Base-by-base conservation (phyloP, 2,797 vertebrate species). In the Harpagifer antarcticus region DNA sequence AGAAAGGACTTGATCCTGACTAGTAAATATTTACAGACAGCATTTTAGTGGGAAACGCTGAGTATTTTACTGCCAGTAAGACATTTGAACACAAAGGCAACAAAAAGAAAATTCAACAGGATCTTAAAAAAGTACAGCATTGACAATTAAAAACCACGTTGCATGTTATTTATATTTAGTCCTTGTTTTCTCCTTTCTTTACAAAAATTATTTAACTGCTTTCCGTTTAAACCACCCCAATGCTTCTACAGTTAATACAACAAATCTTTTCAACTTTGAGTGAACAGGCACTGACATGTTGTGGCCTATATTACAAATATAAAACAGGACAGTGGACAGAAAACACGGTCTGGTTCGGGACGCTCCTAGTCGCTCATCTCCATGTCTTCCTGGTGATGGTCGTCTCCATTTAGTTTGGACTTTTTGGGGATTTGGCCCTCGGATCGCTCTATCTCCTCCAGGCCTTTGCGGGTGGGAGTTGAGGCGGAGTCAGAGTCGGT, bases 381-480 rank as follows among this genome's bases (percentile, higher is more conserved):
- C 98, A 99, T 98, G 92, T 99, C 98, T 87, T 98, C 98, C 70
- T 98, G 97, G 8, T 98, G 97, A 85, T 97, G 97, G 79, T 99
- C 97, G 0, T 99, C 97, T 44, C 97, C 98, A 0, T 98, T 98
- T 10, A 97, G 95, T 87, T 98, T 98, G 87, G 97, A 97, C 63
- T 97, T 97, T 80, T 96, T 94, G 8, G 88, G 84, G 0, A 84
- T 49, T 5, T 95, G 96, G 6, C 91, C 93, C 0, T 89, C 82
- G 0, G 92, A 90, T 37, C 95, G 93, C 23, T 97, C 97, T 0
- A 77, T 70, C 42, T 93, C 90, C 33, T 86, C 88, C 16, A 57
- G 86, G 0, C 91, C 86, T 88, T 96, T 96, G 0, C 96, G 95
- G 40, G 97, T 96, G 0, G 95, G 95, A 37, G 98, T 96, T 0